phyloP scores from a whole-genome alignment of 2,888 invertebrate genomes.

The Theretra japonica region DNA sequence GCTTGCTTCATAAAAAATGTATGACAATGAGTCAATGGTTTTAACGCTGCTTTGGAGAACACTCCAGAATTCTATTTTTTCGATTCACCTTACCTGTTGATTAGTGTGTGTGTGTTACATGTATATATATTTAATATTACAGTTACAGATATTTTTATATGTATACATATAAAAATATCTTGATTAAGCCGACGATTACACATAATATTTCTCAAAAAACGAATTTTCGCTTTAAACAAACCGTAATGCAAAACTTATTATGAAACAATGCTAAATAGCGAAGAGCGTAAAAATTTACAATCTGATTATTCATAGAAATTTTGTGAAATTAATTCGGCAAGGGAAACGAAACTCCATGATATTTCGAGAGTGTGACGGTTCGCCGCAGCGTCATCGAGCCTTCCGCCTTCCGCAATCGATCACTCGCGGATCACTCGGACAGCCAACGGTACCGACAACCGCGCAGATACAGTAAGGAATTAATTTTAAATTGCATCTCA shows the following conservation, averaged over 20 bases:
- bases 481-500: constrained; percentile 7
- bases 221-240: neutral
- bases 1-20: neutral
- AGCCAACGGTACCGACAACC: constrained; percentile 10
- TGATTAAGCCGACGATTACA: too few relatives aligned
- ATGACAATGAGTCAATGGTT: neutral
- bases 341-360: constrained; percentile 26
- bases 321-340: constrained; percentile 20
- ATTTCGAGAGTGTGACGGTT: constrained; percentile 10
- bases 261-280: constrained; percentile 12
- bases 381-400: neutral
- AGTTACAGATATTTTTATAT: too few relatives aligned
- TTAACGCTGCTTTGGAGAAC: neutral
- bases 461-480: constrained; percentile 12
- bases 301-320: constrained; percentile 13
- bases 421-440: neutral
- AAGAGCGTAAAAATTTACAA: neutral
- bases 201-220: neutral
- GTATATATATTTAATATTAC: too few relatives aligned
- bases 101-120: too few relatives aligned
- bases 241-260: neutral
- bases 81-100: too few relatives aligned
- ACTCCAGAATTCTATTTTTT: too few relatives aligned
- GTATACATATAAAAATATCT: too few relatives aligned
- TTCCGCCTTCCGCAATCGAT: neutral